These are phyloP conservation scores for Forficula auricularia DNA, from an alignment of 1,140 invertebrate species.

Conservation along the genomic window DNA sequence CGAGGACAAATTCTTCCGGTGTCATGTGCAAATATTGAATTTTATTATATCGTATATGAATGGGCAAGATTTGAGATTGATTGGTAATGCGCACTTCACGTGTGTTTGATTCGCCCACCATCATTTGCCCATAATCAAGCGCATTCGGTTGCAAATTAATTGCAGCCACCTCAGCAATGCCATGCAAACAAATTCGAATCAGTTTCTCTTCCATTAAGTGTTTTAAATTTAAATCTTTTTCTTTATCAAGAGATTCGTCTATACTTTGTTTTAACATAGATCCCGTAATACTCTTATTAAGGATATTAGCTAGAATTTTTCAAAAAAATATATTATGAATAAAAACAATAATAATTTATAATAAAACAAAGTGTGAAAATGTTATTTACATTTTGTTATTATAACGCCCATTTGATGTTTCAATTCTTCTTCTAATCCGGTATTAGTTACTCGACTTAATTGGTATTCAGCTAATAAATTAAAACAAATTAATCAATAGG, in stretches of 20 bases:
- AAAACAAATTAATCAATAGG: too few species aligned
- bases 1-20: slow-evolving; percentile 12
- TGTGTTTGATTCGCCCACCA: slow-evolving; percentile 10
- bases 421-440: slow-evolving; percentile 12
- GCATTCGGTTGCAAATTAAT: slow-evolving; percentile 15
- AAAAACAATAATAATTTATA: neutral
- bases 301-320: too few species aligned
- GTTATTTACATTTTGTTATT: neutral
- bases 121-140: slow-evolving; percentile 14
- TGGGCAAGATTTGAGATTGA: slow-evolving; percentile 10
- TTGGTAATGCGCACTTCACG: slow-evolving; percentile 16
- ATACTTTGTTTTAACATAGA: too few species aligned
- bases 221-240: too few species aligned
- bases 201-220: slow-evolving; percentile 5
- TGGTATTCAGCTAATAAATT: too few species aligned
- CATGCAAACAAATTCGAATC: slow-evolving; percentile 18
- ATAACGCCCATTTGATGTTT: slow-evolving; percentile 6
- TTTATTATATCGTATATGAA: slow-evolving; percentile 14
- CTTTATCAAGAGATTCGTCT: too few species aligned
- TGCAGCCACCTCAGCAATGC: slow-evolving; percentile 12
- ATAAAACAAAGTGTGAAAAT: neutral
- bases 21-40: slow-evolving; percentile 9
- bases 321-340: neutral
- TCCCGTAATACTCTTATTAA: too few species aligned
- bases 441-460: slow-evolving; percentile 1